A percentile compares a stretch with the other conserved stretches of the same genome.
These are phyloP conservation scores for Plagodis pulveraria DNA, from an alignment of 2,888 invertebrate genomes.

Conservation along the genomic window DNA sequence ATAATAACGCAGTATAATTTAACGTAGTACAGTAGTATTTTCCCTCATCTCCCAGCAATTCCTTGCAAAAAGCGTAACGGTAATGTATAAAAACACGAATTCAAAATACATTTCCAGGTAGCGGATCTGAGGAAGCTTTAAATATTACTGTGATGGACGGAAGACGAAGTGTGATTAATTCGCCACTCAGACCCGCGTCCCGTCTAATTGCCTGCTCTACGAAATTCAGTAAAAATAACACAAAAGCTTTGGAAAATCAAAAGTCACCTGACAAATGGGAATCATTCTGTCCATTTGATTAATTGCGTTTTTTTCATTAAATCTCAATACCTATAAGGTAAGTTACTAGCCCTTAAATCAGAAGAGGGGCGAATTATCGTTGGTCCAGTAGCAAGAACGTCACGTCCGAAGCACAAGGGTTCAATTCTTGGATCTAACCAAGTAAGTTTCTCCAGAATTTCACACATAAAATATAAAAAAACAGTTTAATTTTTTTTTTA, in stretches of 20 bases:
- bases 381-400: too few relatives aligned
- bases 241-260: slow-evolving; percentile 27
- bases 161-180: slow-evolving; percentile 44
- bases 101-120: slow-evolving; percentile 30
- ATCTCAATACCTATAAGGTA: not conserved
- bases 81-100: slow-evolving; percentile 26
- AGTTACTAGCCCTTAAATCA: too few relatives aligned
- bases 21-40: slow-evolving; percentile 16
- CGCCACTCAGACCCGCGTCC: slow-evolving; percentile 33
- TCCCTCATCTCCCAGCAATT: slow-evolving; percentile 21
- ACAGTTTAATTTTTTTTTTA: too few relatives aligned
- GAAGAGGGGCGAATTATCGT: too few relatives aligned
- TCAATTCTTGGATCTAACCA: too few relatives aligned
- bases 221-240: slow-evolving; percentile 29
- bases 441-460: too few relatives aligned
- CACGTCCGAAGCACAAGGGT: too few relatives aligned
- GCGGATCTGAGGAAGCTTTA: slow-evolving; percentile 32
- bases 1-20: slow-evolving; percentile 17
- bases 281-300: slow-evolving; percentile 21
- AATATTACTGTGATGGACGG: slow-evolving; percentile 36
- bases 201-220: slow-evolving; percentile 37
- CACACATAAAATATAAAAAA: too few relatives aligned
- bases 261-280: slow-evolving; percentile 26
- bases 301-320: slow-evolving; percentile 13
- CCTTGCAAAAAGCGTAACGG: slow-evolving; percentile 11